Conservation (phyloP, 1,140 invertebrate genomes). For the Heliothis virescens region DNA sequence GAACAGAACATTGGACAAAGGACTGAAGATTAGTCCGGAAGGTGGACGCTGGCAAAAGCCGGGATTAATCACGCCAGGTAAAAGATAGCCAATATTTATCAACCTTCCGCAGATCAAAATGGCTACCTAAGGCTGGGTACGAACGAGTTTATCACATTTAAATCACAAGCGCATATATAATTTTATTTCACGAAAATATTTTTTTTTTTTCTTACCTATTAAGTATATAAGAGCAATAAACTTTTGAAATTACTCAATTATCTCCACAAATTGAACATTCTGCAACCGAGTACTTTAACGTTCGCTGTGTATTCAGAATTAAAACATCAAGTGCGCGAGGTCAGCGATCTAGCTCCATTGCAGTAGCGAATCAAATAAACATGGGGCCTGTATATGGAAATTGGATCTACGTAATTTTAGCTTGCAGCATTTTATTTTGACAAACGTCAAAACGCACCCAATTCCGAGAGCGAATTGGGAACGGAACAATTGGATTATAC, state of each 20-base stretch:
- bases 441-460: conserved; percentile 6
- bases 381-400: conserved; percentile 1
- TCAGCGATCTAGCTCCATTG: not conserved
- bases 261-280: not conserved
- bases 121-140: not conserved
- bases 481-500: conserved; percentile 6
- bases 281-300: not conserved
- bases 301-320: not conserved
- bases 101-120: conserved; percentile 10
- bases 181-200: no score
- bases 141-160: not conserved
- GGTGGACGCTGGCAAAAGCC: conserved; percentile 33
- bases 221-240: no score
- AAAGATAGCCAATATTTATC: conserved; percentile 40
- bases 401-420: conserved; percentile 13
- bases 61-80: conserved; percentile 41
- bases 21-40: conserved; percentile 30
- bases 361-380: conserved; percentile 27
- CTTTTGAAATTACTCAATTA: not conserved
- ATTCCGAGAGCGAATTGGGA: conserved; percentile 5
- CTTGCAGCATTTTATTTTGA: conserved; percentile 26
- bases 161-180: no score
- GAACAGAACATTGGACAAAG: conserved; percentile 26
- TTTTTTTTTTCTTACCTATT: no score
- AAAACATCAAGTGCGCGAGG: conserved; percentile 13